Percentiles rank a stretch among this genome's conserved stretches.
phyloP scores from a whole-genome alignment of 2,888 invertebrate genomes.

The Thysanoteuthis rhombus region DNA sequence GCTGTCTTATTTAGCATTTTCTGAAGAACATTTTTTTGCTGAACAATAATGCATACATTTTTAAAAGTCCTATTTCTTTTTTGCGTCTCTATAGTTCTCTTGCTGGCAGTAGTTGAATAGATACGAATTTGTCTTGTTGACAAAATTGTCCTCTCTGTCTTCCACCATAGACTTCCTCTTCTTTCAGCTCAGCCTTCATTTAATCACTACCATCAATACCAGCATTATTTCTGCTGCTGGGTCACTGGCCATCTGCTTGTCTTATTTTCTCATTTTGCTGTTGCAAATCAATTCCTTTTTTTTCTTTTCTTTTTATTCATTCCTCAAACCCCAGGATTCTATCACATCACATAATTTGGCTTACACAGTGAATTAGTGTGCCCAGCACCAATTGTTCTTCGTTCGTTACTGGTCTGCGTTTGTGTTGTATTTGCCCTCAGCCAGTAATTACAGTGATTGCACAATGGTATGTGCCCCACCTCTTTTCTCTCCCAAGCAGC shows the following conservation, averaged over 20 bases:
- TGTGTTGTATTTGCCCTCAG: background rate
- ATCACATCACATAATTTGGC: slow-evolving; percentile 12
- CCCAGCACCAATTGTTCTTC: background rate
- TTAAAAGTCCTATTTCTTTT: background rate
- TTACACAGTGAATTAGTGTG: background rate
- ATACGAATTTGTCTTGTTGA: background rate
- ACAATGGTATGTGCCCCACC: background rate
- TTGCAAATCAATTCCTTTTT: background rate
- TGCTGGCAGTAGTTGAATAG: background rate
- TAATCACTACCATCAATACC: background rate
- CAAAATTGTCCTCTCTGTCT: background rate
- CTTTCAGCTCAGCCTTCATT: background rate
- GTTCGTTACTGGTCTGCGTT: background rate
- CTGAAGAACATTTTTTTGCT: background rate
- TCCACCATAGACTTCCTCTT: background rate
- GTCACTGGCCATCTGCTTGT: background rate
- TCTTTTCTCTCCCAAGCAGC: background rate
- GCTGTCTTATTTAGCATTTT: background rate
- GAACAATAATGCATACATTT: too few species aligned
- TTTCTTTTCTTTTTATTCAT: background rate
- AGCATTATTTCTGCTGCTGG: background rate
- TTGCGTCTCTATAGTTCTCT: background rate
- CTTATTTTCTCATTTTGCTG: background rate
- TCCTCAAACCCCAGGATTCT: background rate
- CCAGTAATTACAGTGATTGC: background rate